Percentiles rank a stretch among this genome's conserved stretches.
Conservation (phyloP, 2,888 invertebrate species). For the Dicycla oo region DNA sequence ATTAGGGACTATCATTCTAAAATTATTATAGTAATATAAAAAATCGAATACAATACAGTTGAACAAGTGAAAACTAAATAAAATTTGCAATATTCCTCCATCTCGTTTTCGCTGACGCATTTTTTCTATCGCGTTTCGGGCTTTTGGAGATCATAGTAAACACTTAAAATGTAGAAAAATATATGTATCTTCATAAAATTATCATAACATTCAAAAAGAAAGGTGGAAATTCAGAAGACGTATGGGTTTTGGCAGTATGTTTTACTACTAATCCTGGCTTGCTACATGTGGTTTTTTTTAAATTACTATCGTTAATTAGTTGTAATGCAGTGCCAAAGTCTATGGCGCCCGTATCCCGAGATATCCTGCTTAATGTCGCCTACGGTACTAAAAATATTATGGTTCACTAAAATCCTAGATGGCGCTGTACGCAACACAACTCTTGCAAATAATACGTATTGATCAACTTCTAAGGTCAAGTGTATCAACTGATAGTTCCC, state of each 20-base stretch:
- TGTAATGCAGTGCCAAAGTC: background rate
- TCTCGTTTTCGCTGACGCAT: no score
- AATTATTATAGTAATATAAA: no score
- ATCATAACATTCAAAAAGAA: background rate
- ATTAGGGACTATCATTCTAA: no score
- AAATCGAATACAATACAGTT: no score
- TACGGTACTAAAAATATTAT: background rate
- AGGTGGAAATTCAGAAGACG: background rate
- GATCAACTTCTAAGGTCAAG: background rate
- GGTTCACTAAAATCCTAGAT: slow-evolving; percentile 37
- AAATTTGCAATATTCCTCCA: no score
- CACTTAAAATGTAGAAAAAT: no score
- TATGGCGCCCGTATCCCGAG: no score
- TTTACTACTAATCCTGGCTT: background rate
- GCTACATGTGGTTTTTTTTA: background rate
- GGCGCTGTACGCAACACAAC: slow-evolving; percentile 25
- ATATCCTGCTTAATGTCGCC: background rate
- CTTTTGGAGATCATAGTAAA: no score
- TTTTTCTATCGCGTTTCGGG: no score
- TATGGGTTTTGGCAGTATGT: background rate
- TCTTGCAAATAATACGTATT: background rate
- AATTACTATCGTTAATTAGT: background rate
- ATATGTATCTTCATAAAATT: no score
- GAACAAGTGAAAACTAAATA: no score
- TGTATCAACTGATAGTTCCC: background rate